Evolutionary conservation across 2,113 vertebrate species (phyloP), one percentile per base, ranked within the genome.

Genomic region (Equus przewalskii): DNA sequence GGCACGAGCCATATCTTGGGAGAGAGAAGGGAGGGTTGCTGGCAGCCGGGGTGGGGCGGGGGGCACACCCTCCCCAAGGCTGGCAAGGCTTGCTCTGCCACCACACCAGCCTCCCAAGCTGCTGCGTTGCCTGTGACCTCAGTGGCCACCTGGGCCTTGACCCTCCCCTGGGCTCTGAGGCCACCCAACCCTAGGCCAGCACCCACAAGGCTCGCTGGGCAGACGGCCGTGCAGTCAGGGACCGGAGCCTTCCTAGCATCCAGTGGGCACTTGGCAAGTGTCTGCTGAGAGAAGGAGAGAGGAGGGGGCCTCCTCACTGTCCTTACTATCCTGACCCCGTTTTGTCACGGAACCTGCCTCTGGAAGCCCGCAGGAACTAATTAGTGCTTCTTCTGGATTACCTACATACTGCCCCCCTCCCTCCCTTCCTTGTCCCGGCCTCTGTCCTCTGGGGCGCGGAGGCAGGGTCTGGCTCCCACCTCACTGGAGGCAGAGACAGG

Each of bases 381-480:
- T 96, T 72, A 94, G 70, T 7, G 7, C 91, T 65, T 79, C 67
- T 79, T 73, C 82, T 76, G 85, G 30, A 51, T 97, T 78, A 82
- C 97, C 96, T 95, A 81, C 97, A 73, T 96, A 94, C 83, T 1
- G 36, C 9, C 4, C 19, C 24, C 67, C 69, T 7, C 36, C n/a
- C 78, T 70, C 56, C 46, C 79, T 44, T 12, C 64, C 51, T 10
- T 1, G 44, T 49, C 51, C 46, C 15, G 21, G 44, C 69, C 83
- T 60, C 9, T 0, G 60, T 44, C 86, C 60, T 89, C 64, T 22
- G 92, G 60, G 95, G 56, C 44, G 0, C 6, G 64, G 36, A 76
- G 93, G 58, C 80, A 56, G 89, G 90, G 91, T 16, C 81, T 8
- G 67, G 46, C 72, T 72, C 28, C 62, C 0, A 19, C 6, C 56